phyloP scores from a whole-genome alignment of 2,113 vertebrate genomes.

The Verasper variegatus region DNA sequence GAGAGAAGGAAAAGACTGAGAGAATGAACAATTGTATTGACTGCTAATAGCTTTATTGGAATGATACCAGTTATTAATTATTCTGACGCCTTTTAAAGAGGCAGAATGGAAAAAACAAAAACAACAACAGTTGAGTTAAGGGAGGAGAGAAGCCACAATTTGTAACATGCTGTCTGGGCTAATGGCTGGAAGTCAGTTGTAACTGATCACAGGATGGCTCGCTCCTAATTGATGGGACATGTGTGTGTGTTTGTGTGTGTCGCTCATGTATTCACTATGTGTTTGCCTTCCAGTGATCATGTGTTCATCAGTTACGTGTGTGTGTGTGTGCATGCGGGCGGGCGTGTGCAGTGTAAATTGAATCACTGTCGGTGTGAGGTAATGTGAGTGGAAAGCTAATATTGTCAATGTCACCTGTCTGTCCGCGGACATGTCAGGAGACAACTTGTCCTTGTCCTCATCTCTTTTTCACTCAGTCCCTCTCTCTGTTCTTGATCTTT shows the following conservation, averaged over 20 bases:
- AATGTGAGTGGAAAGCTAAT: conserved; percentile 63
- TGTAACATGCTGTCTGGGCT: conserved; percentile 71
- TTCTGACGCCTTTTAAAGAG: conserved; percentile 55
- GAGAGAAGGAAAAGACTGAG: conserved; percentile 30
- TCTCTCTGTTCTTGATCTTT: conserved; percentile 6
- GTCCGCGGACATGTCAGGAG: conserved; percentile 6
- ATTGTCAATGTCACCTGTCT: conserved; percentile 43
- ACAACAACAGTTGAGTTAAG: conserved; percentile 57
- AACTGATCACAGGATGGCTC: conserved; percentile 69
- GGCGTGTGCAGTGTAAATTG: conserved; percentile 33
- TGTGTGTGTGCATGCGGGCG: background rate
- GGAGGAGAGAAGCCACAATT: conserved; percentile 66
- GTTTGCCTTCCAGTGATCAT: conserved; percentile 11
- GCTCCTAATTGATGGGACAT: conserved; percentile 65
- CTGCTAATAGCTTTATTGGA: conserved; percentile 82
- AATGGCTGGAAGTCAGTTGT: conserved; percentile 74
- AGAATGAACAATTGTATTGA: conserved; percentile 57
- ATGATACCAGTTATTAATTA: conserved; percentile 81
- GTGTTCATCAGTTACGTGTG: conserved; percentile 5
- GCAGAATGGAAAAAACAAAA: conserved; percentile 6
- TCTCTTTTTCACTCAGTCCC: conserved; percentile 16
- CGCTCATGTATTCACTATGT: conserved; percentile 7
- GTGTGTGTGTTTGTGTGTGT: conserved; percentile 22
- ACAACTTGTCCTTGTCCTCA: conserved; percentile 51
- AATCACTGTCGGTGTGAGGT: conserved; percentile 58